Percentiles rank a stretch among this genome's conserved stretches.
Conservation (phyloP, 2,888 invertebrate genomes). For the Strigamia transsilvanica region DNA sequence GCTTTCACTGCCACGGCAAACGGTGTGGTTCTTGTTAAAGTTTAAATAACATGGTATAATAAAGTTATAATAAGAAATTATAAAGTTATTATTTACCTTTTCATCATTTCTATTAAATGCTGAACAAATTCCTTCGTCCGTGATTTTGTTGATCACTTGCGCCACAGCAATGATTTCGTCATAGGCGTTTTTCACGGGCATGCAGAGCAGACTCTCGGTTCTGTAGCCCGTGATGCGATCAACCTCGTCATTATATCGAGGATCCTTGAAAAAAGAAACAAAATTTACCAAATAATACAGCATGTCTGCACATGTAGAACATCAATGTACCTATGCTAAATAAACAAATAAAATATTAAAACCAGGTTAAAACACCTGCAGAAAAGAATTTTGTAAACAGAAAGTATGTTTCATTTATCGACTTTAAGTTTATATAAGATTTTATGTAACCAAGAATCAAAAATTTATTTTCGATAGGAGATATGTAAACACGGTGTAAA, state of each 20-base stretch:
- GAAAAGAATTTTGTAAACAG: too few species aligned
- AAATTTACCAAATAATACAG: not conserved
- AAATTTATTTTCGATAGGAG: too few species aligned
- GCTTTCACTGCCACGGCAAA: not conserved
- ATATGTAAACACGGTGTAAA: too few species aligned
- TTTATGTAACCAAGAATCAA: too few species aligned
- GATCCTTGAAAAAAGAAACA: constrained; percentile 62
- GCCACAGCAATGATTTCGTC: constrained; percentile 65
- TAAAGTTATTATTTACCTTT: constrained; percentile 62
- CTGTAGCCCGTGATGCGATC: constrained; percentile 66
- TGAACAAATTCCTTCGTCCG: constrained; percentile 59
- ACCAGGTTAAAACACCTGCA: too few species aligned
- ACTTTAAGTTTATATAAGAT: too few species aligned
- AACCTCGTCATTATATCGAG: constrained; percentile 67
- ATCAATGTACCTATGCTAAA: too few species aligned
- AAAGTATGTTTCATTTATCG: too few species aligned
- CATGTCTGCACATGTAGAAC: not conserved
- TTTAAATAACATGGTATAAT: too few species aligned
- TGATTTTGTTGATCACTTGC: constrained; percentile 65
- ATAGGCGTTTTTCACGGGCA: constrained; percentile 64
- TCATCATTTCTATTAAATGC: constrained; percentile 63
- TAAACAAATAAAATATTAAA: too few species aligned
- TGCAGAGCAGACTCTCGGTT: constrained; percentile 65
- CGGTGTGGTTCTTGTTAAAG: too few species aligned
- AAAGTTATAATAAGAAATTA: too few species aligned